Percentiles rank a stretch among this genome's conserved stretches.
phyloP scores from a whole-genome alignment of 2,888 invertebrate genomes.

The Meandrusa payeni region DNA sequence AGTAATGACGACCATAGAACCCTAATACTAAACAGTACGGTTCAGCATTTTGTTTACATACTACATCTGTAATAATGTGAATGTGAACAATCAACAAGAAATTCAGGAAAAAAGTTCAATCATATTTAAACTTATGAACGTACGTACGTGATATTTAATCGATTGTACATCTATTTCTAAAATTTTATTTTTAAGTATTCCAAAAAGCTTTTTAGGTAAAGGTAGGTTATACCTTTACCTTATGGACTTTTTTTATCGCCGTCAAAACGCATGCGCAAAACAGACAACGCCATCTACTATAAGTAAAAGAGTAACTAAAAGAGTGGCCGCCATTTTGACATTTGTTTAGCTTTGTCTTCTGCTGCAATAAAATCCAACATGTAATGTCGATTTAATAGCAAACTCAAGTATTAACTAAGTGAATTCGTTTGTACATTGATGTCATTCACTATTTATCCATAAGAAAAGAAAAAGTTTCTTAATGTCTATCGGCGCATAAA shows the following conservation, averaged over 20 bases:
- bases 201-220: too few relatives aligned
- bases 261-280: slow-evolving; percentile 66
- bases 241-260: slow-evolving; percentile 51
- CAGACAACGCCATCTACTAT: slow-evolving; percentile 58
- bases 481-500: slow-evolving; percentile 55
- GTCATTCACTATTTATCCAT: slow-evolving; percentile 37
- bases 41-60: too few relatives aligned
- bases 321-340: slow-evolving; percentile 79
- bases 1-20: too few relatives aligned
- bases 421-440: slow-evolving; percentile 36
- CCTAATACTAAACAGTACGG: too few relatives aligned
- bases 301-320: slow-evolving; percentile 41
- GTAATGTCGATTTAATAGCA: slow-evolving; percentile 49
- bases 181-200: too few relatives aligned
- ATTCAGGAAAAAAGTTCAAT: too few relatives aligned
- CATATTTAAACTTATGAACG: too few relatives aligned
- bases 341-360: slow-evolving; percentile 80
- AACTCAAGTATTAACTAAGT: slow-evolving; percentile 43
- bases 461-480: slow-evolving; percentile 40
- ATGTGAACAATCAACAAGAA: too few relatives aligned
- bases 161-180: too few relatives aligned
- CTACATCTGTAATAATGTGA: too few relatives aligned
- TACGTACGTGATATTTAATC: too few relatives aligned
- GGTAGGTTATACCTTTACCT: too few relatives aligned
- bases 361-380: slow-evolving; percentile 54